Evolutionary conservation across 2,113 vertebrate species (phyloP), one percentile per base, ranked within the genome.

Genomic region (Emydura subglobosa): DNA sequence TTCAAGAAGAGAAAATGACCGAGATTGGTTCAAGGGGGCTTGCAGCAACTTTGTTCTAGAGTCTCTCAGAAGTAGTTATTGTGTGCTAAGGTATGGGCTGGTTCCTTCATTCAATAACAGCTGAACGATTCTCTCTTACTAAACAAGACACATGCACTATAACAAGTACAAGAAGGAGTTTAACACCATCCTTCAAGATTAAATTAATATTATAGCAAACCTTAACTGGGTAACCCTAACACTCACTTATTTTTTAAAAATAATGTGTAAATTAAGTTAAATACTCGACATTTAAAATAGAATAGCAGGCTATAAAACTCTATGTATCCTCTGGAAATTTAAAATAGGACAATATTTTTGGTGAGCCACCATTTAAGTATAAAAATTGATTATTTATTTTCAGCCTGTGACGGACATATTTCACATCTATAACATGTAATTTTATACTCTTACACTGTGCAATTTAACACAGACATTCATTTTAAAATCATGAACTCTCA

Each of bases 71-170:
- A 21, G 14, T 12, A 83, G 53, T 39, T 90, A 90, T 85, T 83
- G 14, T 87, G 91, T 84, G 78, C 27, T 19, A 78, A 82, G 5
- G 47, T 72, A 91, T 42, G 72, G 10, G 21, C 82, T 61, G 95
- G 24, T 91, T 93, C 55, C 92, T 93, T 83, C 91, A 80, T 85
- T 91, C 24, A 53, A 85, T 82, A 82, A 86, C 82, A 93, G 85
- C 39, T 92, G 84, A 92, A 94, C 85, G 0, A 89, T 85, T 91
- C 68, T 24, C 13, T 88, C 76, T 83, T 61, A 92, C 82, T 88
- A 68, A 96, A 65, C 68, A 1, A 89, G 79, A 93, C 7, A n/a
- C 8, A 72, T 24, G 89, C 8, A 29, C 89, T 80, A 88, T n/a
- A 65, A 39, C 55, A 49, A 94, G 86, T 72, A 59, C 91, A 86